A percentile compares a stretch with the other conserved stretches of the same genome.
These are phyloP conservation scores for Leucopsar rothschildi DNA, from an alignment of 2,113 vertebrate species.

Conservation along the genomic window DNA sequence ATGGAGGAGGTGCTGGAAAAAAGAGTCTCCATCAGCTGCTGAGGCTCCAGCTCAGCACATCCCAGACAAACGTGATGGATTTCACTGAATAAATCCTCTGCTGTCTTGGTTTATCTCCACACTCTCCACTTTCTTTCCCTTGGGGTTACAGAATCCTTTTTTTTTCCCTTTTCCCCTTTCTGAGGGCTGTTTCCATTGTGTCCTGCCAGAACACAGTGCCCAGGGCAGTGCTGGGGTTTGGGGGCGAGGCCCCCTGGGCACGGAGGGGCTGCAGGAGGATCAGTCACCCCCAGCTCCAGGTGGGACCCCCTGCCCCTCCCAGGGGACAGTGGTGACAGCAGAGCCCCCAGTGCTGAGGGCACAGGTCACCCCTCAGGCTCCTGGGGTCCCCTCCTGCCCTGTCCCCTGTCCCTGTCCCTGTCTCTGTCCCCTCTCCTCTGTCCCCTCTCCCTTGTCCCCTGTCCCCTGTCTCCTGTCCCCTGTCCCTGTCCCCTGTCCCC, in stretches of 20 bases:
- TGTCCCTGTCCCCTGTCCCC: background rate
- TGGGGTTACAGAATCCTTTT: background rate
- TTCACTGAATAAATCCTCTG: background rate
- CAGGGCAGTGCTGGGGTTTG: rapidly evolving
- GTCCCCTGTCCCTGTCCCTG: too few species aligned
- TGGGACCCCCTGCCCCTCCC: background rate
- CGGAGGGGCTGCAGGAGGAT: rapidly evolving
- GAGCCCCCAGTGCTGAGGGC: rapidly evolving
- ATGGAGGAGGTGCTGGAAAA: slow-evolving; percentile 47
- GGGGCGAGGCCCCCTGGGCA: background rate
- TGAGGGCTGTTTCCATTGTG: rapidly evolving
- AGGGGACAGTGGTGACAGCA: background rate
- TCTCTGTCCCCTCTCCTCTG: too few species aligned
- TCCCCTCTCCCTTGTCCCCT: too few species aligned
- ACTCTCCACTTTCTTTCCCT: background rate
- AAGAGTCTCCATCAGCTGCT: slow-evolving; percentile 34
- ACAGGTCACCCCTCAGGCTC: background rate
- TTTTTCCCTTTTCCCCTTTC: rapidly evolving
- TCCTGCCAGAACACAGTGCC: background rate
- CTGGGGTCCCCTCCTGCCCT: background rate
- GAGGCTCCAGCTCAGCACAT: background rate
- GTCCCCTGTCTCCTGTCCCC: too few species aligned
- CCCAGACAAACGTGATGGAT: background rate
- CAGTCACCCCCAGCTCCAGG: too few species aligned
- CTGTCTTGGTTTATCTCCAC: background rate